Base-by-base conservation (phyloP, 2,113 vertebrate genomes). In the Morone saxatilis region DNA sequence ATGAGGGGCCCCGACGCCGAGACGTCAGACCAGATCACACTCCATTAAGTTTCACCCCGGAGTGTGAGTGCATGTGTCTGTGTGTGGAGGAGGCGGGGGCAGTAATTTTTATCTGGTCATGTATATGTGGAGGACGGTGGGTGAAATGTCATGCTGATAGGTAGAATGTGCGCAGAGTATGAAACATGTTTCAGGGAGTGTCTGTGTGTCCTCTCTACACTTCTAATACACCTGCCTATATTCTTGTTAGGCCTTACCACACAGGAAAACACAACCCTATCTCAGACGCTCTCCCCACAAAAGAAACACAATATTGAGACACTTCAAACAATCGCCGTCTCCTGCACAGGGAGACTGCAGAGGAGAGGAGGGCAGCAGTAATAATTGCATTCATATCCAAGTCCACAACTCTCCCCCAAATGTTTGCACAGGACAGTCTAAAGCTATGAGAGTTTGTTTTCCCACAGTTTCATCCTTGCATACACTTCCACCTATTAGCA, bases 11-110 rank as follows among this genome's bases (percentile, higher is more conserved):
- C 59, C 47, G 50, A 81, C 70, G 45, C 79, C 4, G 43, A 78
- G 76, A 81, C 48, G 89, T 93, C 91, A 90, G 78, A 87, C 84
- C 78, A 66, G 57, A 93, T 93, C 90, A 89, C 83, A 91, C 86
- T 93, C 92, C 91, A 92, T 94, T 94, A 93, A 69, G 78, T 83
- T 68, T 53, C 63, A 69, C 72, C 84, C 77, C 22, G 22, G 60
- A 81, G 78, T 87, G 70, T 38, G 76, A 47, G 78, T 20, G 69
- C 4, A 6, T 19, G 63, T 79, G 59, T 71, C 31, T 56, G 48
- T 12, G 40, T 45, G 54, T n/a, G 47, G 2, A 31, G 47, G 14
- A 4, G 53, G 70, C 22, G 70, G 25, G 40, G 57, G 51, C 20
- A 36, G 68, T 78, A 20, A 81, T 83, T 87, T 31, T 63, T 38